A percentile compares a stretch with the other conserved stretches of the same genome.
These are phyloP conservation scores for Agrenia bidenticulata DNA, from an alignment of 2,888 invertebrate species.

Conservation along the genomic window DNA sequence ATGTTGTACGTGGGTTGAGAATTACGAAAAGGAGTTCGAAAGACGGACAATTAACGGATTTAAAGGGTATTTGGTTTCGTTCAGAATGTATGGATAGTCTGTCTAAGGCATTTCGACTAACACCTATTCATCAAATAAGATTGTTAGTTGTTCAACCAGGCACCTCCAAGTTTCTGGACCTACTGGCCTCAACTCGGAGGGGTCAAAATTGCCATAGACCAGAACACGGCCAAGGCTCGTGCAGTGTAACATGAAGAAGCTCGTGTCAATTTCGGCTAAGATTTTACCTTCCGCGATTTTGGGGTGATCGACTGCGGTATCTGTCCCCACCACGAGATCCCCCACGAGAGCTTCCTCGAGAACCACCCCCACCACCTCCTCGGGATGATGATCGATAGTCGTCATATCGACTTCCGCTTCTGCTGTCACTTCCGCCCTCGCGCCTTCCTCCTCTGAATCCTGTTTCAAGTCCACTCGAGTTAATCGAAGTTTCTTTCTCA, in stretches of 20 bases:
- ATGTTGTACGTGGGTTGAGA: too few relatives aligned
- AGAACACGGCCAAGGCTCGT: background rate
- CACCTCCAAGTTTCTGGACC: too few relatives aligned
- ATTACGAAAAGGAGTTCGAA: too few relatives aligned
- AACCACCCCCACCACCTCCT: constrained; percentile 56
- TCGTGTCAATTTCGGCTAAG: background rate
- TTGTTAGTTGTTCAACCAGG: too few relatives aligned
- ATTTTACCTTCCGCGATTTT: constrained; percentile 60
- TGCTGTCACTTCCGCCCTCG: constrained; percentile 60
- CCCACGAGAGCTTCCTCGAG: constrained; percentile 55
- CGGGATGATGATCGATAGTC: constrained; percentile 58
- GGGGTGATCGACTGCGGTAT: constrained; percentile 61
- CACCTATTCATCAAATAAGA: too few relatives aligned
- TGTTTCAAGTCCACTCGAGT: constrained; percentile 23
- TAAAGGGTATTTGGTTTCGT: too few relatives aligned
- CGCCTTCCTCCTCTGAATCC: constrained; percentile 60
- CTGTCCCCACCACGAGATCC: constrained; percentile 58
- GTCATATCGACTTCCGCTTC: constrained; percentile 60
- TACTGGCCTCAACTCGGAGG: constrained; percentile 5
- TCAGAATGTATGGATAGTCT: too few relatives aligned
- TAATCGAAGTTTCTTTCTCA: constrained; percentile 8
- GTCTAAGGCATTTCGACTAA: too few relatives aligned
- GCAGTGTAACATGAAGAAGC: background rate
- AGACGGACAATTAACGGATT: too few relatives aligned
- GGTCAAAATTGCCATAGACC: background rate